Evolutionary conservation across 2,888 invertebrate species (phyloP).

Genomic region (Galeruca laticollis): DNA sequence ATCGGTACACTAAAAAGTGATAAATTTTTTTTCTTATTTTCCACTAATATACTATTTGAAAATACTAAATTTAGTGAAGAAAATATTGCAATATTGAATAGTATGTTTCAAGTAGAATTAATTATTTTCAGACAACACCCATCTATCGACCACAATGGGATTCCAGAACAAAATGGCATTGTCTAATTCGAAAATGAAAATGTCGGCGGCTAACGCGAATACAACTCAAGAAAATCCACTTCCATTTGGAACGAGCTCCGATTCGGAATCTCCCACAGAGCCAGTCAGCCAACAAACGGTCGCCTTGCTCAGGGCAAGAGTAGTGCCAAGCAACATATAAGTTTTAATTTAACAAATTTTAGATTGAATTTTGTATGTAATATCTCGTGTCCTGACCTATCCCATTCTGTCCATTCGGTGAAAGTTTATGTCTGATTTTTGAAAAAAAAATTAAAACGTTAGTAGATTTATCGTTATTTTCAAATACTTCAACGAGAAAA

Average conservation of each 20-base stretch:
- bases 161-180: conserved; percentile 32
- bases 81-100: background rate
- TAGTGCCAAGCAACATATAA: conserved; percentile 63
- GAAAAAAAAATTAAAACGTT: background rate
- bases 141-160: conserved; percentile 33
- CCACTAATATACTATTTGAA: background rate
- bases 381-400: conserved; percentile 13
- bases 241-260: conserved; percentile 66
- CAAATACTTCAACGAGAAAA: background rate
- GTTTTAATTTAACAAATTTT: conserved; percentile 4
- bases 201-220: conserved; percentile 30
- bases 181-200: conserved; percentile 23
- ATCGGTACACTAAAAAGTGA: background rate
- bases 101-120: background rate
- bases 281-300: conserved; percentile 68
- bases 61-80: background rate
- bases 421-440: background rate
- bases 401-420: conserved; percentile 19
- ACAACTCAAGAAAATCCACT: conserved; percentile 47
- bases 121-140: conserved; percentile 43
- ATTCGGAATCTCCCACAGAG: conserved; percentile 70
- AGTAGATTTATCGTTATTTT: background rate
- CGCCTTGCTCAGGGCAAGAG: conserved; percentile 63
- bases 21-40: too few species aligned
- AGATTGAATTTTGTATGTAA: conserved; percentile 2